Conservation (phyloP, 2,797 vertebrate genomes). For the Picus viridis region DNA sequence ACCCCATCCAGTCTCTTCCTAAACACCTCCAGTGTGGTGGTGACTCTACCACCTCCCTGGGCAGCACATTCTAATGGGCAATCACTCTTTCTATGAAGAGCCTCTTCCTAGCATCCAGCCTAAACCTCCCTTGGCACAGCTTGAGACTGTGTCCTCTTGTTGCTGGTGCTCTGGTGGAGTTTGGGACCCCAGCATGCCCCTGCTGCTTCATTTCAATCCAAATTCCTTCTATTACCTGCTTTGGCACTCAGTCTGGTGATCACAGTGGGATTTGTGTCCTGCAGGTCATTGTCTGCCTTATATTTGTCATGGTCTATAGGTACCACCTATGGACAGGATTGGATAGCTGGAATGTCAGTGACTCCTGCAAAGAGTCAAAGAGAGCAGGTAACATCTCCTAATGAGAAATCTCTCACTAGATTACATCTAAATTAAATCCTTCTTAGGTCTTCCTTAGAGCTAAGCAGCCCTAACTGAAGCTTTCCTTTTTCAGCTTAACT, state of each 20-base stretch:
- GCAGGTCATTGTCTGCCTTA: neutral
- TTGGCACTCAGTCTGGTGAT: neutral
- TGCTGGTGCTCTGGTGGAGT: neutral
- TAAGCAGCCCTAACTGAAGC: neutral
- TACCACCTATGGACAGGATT: neutral
- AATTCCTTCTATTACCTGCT: neutral
- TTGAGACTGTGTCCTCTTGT: too few species aligned
- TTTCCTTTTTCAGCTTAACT: slow-evolving; percentile 23
- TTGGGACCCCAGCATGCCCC: neutral
- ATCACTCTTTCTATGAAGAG: too few species aligned
- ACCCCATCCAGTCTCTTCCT: too few species aligned
- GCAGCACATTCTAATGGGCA: too few species aligned
- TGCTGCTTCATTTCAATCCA: neutral
- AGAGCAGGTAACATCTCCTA: neutral
- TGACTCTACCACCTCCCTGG: too few species aligned
- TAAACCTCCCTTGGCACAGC: too few species aligned
- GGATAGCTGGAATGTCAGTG: neutral
- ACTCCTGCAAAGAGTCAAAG: neutral
- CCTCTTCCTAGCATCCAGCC: too few species aligned
- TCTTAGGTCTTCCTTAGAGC: neutral
- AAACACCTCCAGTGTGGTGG: too few species aligned
- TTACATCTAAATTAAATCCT: neutral
- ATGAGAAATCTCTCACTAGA: neutral
- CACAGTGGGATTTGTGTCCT: neutral
- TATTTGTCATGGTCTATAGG: neutral